Conservation (phyloP, 2,797 vertebrate genomes). For the Sparidentex hasta region DNA sequence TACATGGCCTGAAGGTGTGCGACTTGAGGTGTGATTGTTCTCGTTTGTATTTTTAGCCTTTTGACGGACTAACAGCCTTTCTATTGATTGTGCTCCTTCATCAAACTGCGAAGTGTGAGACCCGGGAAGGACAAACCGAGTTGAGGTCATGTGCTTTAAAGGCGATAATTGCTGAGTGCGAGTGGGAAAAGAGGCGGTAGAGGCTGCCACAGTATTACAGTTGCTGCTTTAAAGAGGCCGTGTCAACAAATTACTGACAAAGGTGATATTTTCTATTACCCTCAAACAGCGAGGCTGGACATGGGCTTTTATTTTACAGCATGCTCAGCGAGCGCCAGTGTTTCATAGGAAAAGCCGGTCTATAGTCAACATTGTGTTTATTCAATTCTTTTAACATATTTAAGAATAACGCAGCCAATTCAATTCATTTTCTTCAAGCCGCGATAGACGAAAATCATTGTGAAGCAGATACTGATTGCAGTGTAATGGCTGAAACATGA, state of each 20-base stretch:
- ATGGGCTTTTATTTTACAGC: not conserved
- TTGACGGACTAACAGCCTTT: not conserved
- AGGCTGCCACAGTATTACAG: not conserved
- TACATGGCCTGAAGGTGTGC: too few relatives aligned
- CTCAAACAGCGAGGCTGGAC: not conserved
- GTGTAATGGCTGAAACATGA: too few relatives aligned
- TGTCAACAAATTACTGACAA: not conserved
- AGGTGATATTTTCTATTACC: not conserved
- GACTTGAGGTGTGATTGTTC: not conserved
- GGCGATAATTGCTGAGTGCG: not conserved
- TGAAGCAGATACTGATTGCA: too few relatives aligned
- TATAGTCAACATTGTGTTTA: not conserved
- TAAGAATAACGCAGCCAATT: not conserved
- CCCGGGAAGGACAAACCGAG: not conserved
- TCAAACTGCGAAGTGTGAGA: not conserved
- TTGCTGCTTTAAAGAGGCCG: not conserved
- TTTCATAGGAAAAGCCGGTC: not conserved
- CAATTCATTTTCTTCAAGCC: too few relatives aligned
- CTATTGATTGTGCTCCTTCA: not conserved
- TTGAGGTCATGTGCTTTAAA: conserved; percentile 5
- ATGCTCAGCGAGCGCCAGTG: too few relatives aligned
- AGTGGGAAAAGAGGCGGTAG: not conserved
- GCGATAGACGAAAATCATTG: too few relatives aligned
- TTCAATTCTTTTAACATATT: not conserved
- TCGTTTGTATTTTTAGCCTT: not conserved